Percentiles rank a stretch among this genome's conserved stretches.
These are phyloP conservation scores for Oceanites oceanicus DNA, from an alignment of 2,113 vertebrate genomes.

Conservation along the genomic window DNA sequence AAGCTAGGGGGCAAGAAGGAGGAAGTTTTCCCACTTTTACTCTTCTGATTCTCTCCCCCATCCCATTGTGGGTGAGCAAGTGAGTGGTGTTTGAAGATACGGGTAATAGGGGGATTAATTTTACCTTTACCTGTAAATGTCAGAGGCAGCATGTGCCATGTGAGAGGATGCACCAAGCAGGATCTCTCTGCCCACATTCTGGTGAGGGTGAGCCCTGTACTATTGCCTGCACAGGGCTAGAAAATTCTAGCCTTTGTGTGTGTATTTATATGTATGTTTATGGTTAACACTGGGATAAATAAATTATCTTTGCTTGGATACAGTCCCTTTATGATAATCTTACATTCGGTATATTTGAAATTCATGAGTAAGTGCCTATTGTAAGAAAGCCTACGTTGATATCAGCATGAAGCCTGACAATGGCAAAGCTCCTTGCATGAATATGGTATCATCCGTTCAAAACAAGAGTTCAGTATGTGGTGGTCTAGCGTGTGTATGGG, in stretches of 20 bases:
- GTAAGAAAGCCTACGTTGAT: background rate
- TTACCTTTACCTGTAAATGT: background rate
- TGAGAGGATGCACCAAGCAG: background rate
- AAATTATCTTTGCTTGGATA: no score
- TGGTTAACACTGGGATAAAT: background rate
- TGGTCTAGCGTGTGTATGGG: fast-evolving
- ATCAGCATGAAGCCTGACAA: background rate
- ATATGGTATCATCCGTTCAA: background rate
- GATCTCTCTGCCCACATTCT: background rate
- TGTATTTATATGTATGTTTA: background rate
- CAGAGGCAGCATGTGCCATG: background rate
- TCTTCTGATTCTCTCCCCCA: no score
- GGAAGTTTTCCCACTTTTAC: no score
- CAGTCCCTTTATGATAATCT: background rate
- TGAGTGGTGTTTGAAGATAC: background rate
- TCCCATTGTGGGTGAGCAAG: no score
- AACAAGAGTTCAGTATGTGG: background rate
- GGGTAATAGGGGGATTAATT: background rate
- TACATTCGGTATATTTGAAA: background rate
- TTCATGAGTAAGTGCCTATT: background rate
- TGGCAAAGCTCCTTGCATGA: background rate
- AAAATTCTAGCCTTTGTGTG: background rate
- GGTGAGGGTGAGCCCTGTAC: background rate
- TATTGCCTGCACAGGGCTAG: background rate
- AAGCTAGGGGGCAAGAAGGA: no score